Percentiles rank a stretch among this genome's conserved stretches.
Evolutionary conservation across 92 coral and sea anemone species (phyloP).

Genomic region (Chrysogorgia sp.): DNA sequence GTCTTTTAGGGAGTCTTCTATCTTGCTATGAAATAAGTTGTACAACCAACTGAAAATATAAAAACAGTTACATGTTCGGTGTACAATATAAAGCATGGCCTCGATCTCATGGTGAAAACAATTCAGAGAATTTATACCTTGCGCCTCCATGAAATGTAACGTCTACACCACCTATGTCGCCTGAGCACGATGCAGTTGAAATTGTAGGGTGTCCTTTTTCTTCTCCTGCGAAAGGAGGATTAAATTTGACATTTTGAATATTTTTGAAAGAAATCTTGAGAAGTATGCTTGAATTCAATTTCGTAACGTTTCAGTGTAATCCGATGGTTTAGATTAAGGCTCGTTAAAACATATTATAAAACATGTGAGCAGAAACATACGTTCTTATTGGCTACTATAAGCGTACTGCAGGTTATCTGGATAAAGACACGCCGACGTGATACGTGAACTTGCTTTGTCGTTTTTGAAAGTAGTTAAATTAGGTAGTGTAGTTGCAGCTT

Average conservation of each 20-base stretch:
- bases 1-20: conserved; percentile 66
- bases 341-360: too few species aligned
- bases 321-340: not conserved
- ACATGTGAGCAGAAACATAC: too few species aligned
- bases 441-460: too few species aligned
- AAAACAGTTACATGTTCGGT: not conserved
- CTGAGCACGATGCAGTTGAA: conserved; percentile 80
- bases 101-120: not conserved
- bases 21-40: conserved; percentile 74
- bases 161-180: conserved; percentile 61
- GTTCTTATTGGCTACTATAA: too few species aligned
- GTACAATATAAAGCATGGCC: not conserved
- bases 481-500: too few species aligned
- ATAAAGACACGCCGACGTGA: too few species aligned
- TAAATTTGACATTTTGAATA: not conserved
- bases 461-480: not conserved
- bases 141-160: conserved; percentile 95
- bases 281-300: not conserved
- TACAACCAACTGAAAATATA: conserved; percentile 77
- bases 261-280: not conserved
- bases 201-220: conserved; percentile 82
- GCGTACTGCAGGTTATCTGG: too few species aligned
- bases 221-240: conserved; percentile 55
- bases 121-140: conserved; percentile 68
- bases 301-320: not conserved